Conservation (phyloP, 2,113 vertebrate genomes). For the Procavia capensis region DNA sequence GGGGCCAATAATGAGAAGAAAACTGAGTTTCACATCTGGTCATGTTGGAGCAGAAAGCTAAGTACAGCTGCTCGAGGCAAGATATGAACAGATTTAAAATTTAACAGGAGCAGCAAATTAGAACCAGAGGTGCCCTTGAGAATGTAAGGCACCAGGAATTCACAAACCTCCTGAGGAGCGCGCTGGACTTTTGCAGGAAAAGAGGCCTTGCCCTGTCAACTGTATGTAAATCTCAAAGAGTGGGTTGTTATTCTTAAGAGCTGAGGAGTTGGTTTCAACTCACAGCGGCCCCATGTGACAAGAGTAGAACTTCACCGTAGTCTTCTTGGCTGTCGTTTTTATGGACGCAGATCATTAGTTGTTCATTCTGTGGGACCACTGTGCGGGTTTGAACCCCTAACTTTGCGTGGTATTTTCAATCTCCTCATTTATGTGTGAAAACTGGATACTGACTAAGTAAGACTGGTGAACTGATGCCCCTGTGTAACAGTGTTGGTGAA, state of each 20-base stretch:
- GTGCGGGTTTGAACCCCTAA: neutral
- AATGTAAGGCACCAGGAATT: constrained; percentile 15
- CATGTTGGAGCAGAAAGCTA: constrained; percentile 19
- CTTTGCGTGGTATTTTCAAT: neutral
- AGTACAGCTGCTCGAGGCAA: constrained; percentile 27
- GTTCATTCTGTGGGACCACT: neutral
- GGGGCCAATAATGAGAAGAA: neutral
- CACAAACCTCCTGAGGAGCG: neutral
- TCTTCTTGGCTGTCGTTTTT: neutral
- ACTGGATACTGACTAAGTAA: too few relatives aligned
- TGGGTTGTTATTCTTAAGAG: neutral
- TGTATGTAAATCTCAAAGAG: neutral
- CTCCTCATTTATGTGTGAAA: too few relatives aligned
- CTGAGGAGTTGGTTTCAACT: neutral
- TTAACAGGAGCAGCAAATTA: constrained; percentile 31
- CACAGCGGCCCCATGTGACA: neutral
- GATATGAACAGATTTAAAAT: neutral
- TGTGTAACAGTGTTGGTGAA: too few relatives aligned
- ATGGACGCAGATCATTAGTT: neutral
- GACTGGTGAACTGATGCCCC: too few relatives aligned
- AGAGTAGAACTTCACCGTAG: neutral
- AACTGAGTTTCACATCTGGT: neutral
- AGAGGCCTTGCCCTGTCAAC: neutral
- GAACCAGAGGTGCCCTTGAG: constrained; percentile 36
- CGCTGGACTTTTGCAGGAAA: neutral